A percentile compares a stretch with the other conserved stretches of the same genome.
Evolutionary conservation across 2,888 invertebrate species (phyloP).

Genomic region (Orthosia gracilis): DNA sequence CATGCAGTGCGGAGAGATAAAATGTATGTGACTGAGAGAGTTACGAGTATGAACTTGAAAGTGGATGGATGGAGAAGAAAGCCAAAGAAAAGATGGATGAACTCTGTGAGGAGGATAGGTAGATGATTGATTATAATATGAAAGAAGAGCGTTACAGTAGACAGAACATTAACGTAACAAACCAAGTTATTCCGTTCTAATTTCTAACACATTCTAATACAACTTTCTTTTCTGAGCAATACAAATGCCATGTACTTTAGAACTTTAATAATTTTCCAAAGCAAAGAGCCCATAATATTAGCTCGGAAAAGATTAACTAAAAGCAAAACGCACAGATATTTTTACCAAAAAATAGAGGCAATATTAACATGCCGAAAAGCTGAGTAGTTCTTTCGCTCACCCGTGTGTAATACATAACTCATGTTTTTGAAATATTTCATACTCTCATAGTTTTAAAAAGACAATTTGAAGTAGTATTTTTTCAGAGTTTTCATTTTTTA

Average conservation of each 20-base stretch:
- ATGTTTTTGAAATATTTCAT: constrained; percentile 20
- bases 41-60: too few relatives aligned
- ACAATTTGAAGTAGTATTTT: constrained; percentile 10
- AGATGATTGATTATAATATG: too few relatives aligned
- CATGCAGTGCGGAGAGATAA: too few relatives aligned
- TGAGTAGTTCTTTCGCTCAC: background rate
- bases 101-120: too few relatives aligned
- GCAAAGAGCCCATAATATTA: background rate
- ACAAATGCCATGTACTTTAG: too few relatives aligned
- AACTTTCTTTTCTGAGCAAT: too few relatives aligned
- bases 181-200: background rate
- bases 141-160: too few relatives aligned
- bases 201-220: too few relatives aligned
- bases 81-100: too few relatives aligned
- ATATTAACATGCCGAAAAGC: constrained; percentile 13
- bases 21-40: too few relatives aligned
- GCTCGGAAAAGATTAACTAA: constrained; percentile 13
- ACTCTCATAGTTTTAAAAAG: constrained; percentile 2
- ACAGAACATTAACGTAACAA: background rate
- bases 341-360: background rate
- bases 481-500: constrained; percentile 24
- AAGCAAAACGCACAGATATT: background rate
- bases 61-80: too few relatives aligned
- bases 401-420: constrained; percentile 4
- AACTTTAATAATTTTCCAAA: too few relatives aligned